These are phyloP conservation scores for Leucozona laternaria DNA, from an alignment of 2,888 invertebrate genomes.

Conservation along the genomic window DNA sequence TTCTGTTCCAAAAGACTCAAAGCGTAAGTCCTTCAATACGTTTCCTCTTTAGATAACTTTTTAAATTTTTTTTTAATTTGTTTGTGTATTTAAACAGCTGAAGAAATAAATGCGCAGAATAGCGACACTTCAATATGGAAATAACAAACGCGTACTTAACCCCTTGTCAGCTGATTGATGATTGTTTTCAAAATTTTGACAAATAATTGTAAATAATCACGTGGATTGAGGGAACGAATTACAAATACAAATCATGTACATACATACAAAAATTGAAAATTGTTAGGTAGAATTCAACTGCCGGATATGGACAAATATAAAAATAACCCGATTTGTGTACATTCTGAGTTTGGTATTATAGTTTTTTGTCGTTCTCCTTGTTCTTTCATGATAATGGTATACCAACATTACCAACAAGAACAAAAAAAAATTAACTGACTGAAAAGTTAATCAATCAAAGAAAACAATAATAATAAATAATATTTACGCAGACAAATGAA, in stretches of 20 bases:
- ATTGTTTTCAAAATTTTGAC: slow-evolving; percentile 24
- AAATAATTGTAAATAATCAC: slow-evolving; percentile 22
- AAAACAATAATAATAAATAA: slow-evolving; percentile 4
- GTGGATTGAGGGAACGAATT: not conserved
- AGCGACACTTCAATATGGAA: not conserved
- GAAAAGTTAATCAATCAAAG: slow-evolving; percentile 28
- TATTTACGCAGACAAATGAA: slow-evolving; percentile 20
- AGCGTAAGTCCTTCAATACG: no score
- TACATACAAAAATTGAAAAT: not conserved
- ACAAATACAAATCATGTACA: not conserved
- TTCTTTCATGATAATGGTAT: not conserved
- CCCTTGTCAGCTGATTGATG: not conserved
- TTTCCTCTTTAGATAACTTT: not conserved
- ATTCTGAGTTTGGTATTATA: not conserved
- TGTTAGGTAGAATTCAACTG: not conserved
- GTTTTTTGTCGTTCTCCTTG: not conserved
- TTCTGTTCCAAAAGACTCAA: not conserved
- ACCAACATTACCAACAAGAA: not conserved
- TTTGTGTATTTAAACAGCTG: not conserved
- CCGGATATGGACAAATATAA: slow-evolving; percentile 35
- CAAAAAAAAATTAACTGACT: slow-evolving; percentile 5
- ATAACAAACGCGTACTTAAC: not conserved
- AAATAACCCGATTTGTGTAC: slow-evolving; percentile 4
- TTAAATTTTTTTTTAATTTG: not conserved
- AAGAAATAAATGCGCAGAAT: not conserved